Evolutionary conservation across 2,113 vertebrate genomes (phyloP).

Genomic region (Danionella cerebrum): DNA sequence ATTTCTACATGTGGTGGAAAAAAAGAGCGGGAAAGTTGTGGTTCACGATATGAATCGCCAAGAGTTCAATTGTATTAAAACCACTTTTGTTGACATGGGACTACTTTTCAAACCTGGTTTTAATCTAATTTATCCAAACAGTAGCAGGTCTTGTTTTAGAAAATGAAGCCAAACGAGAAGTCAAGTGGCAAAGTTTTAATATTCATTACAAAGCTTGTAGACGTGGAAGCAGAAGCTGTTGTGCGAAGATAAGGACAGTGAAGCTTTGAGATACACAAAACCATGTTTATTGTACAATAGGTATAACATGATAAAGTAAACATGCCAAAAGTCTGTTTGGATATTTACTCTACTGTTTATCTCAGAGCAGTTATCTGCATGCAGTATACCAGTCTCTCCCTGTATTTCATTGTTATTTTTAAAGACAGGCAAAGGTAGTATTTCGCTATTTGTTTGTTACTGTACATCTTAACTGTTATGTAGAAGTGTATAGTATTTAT

Average conservation of each 20-base stretch:
- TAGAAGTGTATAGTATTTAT: slow-evolving; percentile 47
- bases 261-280: slow-evolving; percentile 19
- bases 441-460: slow-evolving; percentile 31
- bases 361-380: slow-evolving; percentile 36
- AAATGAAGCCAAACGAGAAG: slow-evolving; percentile 44
- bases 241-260: not conserved
- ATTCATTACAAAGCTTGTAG: not conserved
- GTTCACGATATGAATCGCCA: not conserved
- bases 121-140: slow-evolving; percentile 33
- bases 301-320: slow-evolving; percentile 24
- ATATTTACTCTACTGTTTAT: slow-evolving; percentile 27
- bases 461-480: slow-evolving; percentile 33
- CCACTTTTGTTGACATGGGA: slow-evolving; percentile 25
- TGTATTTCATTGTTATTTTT: slow-evolving; percentile 28
- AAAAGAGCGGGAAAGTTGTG: not conserved
- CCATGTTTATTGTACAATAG: slow-evolving; percentile 16
- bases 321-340: slow-evolving; percentile 48
- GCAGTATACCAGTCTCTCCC: slow-evolving; percentile 30
- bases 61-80: too few relatives aligned
- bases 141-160: slow-evolving; percentile 36
- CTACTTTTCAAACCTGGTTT: slow-evolving; percentile 35
- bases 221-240: slow-evolving; percentile 15
- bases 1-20: slow-evolving; percentile 26
- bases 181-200: slow-evolving; percentile 47
- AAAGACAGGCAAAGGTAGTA: slow-evolving; percentile 16